Base-by-base conservation (phyloP, 2,888 invertebrate genomes). In the Lissonota sp. region DNA sequence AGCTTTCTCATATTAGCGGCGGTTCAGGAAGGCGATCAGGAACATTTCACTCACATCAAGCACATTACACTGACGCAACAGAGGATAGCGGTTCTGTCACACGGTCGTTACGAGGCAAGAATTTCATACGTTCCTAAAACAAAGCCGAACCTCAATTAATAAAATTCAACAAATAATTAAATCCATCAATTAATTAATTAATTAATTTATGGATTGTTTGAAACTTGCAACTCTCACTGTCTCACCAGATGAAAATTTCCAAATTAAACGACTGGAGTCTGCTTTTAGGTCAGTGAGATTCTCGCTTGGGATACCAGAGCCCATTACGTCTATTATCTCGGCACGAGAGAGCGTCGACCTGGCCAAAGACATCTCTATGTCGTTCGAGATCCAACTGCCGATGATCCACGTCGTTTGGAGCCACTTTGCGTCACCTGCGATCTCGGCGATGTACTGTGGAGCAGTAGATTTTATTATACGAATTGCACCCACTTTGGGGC, bases 371-470 rank as follows among this genome's bases (percentile, higher is more conserved):
- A 98, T 93, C 94, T 98, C 81, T 98, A 97, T 93, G 96, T 97
- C 73, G 96, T 97, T 66, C 95, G 95, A 83, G 97, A 97, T 92
- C 96, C 97, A 55, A 94, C 95, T 80, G 94, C 95, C 80, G 95
- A 96, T 83, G 95, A 95, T 88, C 94, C 94, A 16, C 93, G 95
- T 87, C 95, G 96, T 86, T 92, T 94, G 78, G 97, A 97, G 89
- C 96, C 97, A 26, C 94, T 95, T 85, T 98, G 98, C 93, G 95
- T 98, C 87, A 98, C 98, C 0, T 98, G 98, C 93, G 96, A 97
- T 90, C 92, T 95, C 53, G 94, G 94, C 26, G 95, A 96, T 88
- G 95, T 95, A 39, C 95, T 96, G 78, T 97, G 97, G 96, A 96
- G 96, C 84, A 96, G 96, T 89, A 92, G 92, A 67, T 89, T 90